These are phyloP conservation scores for Colius striatus DNA, from an alignment of 2,113 vertebrate species.

Conservation along the genomic window DNA sequence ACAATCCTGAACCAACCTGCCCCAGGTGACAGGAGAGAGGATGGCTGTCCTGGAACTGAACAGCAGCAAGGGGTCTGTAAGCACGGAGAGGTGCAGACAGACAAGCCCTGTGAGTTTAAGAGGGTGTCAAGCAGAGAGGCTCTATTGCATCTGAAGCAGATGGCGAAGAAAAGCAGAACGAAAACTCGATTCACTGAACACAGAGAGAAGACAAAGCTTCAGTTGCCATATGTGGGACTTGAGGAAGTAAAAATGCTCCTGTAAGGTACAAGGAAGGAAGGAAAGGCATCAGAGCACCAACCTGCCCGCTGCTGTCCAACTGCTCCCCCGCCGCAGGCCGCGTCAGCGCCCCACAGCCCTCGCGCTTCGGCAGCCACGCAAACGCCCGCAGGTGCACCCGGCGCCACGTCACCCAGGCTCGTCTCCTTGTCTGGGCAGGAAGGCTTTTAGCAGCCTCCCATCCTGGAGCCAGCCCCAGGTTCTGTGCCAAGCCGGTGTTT, in stretches of 20 bases:
- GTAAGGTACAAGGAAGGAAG: background rate
- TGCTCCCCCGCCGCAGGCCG: accelerated
- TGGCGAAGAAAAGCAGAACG: background rate
- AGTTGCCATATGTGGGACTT: background rate
- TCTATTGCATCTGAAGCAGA: background rate
- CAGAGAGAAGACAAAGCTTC: background rate
- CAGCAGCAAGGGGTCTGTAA: background rate
- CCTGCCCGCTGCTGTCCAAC: background rate
- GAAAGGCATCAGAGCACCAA: background rate
- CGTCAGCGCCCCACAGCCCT: accelerated
- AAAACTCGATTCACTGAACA: background rate
- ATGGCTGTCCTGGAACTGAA: background rate
- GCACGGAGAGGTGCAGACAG: background rate
- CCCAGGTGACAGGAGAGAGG: accelerated
- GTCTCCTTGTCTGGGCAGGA: background rate
- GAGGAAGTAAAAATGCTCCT: background rate
- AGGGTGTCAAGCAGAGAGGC: background rate
- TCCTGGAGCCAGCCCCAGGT: accelerated
- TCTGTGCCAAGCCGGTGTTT: background rate
- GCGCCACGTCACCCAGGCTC: accelerated
- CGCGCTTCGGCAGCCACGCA: background rate
- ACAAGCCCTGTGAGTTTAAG: background rate
- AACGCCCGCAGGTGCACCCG: background rate
- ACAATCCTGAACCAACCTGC: background rate
- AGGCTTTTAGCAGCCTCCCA: background rate